These are phyloP conservation scores for Alces alces DNA, from an alignment of 2,113 vertebrate genomes.

Conservation along the genomic window DNA sequence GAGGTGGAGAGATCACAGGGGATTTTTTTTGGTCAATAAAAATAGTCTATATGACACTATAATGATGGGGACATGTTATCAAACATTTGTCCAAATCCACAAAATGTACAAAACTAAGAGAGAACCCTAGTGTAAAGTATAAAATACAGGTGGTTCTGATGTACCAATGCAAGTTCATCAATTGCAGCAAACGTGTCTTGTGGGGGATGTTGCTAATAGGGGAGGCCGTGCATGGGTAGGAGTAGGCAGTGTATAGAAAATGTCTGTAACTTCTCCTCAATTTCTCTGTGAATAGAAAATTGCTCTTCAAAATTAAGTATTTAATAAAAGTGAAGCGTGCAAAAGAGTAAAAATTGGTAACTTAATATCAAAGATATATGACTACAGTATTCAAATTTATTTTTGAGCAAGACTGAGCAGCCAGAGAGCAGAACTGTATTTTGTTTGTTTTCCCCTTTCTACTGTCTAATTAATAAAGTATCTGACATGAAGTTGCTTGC, in stretches of 20 bases:
- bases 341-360: background rate
- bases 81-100: background rate
- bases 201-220: background rate
- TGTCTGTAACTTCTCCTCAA: background rate
- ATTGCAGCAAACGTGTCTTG: background rate
- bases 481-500: background rate
- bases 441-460: background rate
- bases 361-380: background rate
- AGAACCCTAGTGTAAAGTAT: background rate
- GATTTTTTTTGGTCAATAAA: background rate
- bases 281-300: background rate
- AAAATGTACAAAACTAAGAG: background rate
- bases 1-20: background rate
- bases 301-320: background rate
- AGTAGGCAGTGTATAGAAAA: background rate
- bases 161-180: background rate
- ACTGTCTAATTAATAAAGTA: background rate
- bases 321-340: background rate
- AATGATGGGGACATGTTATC: background rate
- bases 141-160: background rate
- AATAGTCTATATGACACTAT: background rate
- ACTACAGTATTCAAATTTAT: background rate
- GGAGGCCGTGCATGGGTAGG: background rate
- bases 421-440: background rate
- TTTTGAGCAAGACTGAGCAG: background rate